These are phyloP conservation scores for Calameuta filiformis DNA, from an alignment of 2,888 invertebrate genomes.

Conservation along the genomic window DNA sequence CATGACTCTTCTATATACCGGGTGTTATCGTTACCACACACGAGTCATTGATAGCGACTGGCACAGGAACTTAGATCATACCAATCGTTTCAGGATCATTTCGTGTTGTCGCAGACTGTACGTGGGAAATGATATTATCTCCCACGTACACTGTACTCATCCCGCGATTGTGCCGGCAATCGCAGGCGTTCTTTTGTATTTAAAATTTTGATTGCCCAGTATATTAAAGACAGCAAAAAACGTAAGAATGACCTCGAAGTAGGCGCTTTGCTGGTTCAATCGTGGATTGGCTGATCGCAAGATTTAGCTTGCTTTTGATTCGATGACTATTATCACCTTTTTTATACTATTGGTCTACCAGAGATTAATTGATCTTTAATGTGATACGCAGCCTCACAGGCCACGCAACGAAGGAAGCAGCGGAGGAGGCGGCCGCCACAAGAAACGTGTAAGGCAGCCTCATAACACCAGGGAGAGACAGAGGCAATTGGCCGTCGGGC, in stretches of 20 bases:
- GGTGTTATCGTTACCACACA: background rate
- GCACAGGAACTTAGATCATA: background rate
- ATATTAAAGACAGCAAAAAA: background rate
- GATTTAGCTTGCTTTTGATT: slow-evolving; percentile 37
- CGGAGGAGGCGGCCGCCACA: slow-evolving; percentile 76
- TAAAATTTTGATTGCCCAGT: background rate
- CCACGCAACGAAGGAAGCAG: slow-evolving; percentile 71
- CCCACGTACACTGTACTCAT: background rate
- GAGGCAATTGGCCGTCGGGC: slow-evolving; percentile 83
- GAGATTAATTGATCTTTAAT: slow-evolving; percentile 9
- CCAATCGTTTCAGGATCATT: background rate
- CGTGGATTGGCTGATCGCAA: slow-evolving; percentile 13
- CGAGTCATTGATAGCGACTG: background rate
- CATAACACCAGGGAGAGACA: slow-evolving; percentile 90
- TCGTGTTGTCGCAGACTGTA: background rate
- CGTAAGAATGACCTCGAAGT: background rate
- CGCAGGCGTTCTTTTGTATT: background rate
- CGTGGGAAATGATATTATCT: background rate
- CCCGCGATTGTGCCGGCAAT: background rate
- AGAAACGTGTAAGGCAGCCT: slow-evolving; percentile 85
- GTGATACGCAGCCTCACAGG: slow-evolving; percentile 69
- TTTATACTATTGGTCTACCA: background rate
- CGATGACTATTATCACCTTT: slow-evolving; percentile 7
- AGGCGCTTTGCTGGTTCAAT: background rate
- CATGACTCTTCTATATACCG: background rate